Percentiles rank a stretch among this genome's conserved stretches.
phyloP scores from a whole-genome alignment of 2,113 vertebrate species.

The Macrotis lagotis region DNA sequence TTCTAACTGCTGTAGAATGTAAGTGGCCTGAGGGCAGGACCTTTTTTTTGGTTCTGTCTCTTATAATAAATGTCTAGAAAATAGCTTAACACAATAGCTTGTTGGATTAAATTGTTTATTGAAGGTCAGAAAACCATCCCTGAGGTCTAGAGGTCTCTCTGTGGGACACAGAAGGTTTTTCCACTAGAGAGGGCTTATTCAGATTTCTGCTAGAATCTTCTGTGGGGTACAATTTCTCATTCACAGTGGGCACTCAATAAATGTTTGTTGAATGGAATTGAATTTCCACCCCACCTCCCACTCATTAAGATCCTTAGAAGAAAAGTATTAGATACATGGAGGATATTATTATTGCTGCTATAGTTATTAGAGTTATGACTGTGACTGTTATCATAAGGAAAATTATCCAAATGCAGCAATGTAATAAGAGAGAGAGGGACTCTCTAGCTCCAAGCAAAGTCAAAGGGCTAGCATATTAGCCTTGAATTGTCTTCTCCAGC shows the following conservation, averaged over 20 bases:
- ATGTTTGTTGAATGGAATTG: not conserved
- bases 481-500: rapidly evolving
- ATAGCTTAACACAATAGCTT: not conserved
- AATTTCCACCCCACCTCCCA: not conserved
- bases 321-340: conserved; percentile 27
- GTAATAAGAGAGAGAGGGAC: not conserved
- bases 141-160: not conserved
- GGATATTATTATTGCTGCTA: conserved; percentile 49
- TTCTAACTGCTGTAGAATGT: not conserved
- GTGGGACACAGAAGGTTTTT: not conserved
- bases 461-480: not conserved
- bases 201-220: not conserved
- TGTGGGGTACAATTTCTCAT: not conserved
- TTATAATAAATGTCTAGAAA: not conserved
- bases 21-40: not conserved
- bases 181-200: not conserved
- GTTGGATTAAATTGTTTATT: not conserved
- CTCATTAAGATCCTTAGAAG: conserved; percentile 52
- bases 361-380: conserved; percentile 69
- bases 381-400: conserved; percentile 56
- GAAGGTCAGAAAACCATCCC: not conserved
- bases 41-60: not conserved
- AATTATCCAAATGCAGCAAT: conserved; percentile 33
- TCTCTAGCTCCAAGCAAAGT: not conserved
- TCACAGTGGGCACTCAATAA: not conserved